Conservation (phyloP, 2,113 vertebrate genomes). For the Peromyscus maniculatus region DNA sequence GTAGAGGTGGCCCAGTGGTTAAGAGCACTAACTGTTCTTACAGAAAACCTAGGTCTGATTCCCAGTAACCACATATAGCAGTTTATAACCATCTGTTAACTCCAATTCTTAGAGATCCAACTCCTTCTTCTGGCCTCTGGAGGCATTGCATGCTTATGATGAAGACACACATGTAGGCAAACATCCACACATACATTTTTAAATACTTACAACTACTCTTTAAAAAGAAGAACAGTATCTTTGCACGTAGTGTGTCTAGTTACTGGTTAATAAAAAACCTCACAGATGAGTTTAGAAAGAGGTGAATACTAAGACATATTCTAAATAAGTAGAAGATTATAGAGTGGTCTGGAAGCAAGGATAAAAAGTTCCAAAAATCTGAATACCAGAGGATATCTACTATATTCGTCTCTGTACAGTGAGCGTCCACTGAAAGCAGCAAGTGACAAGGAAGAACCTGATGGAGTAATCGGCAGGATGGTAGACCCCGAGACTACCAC, state of each 20-base stretch:
- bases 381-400: background rate
- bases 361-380: conserved; percentile 34
- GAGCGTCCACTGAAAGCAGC: conserved; percentile 20
- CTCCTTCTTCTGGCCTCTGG: background rate
- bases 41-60: background rate
- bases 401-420: background rate
- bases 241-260: background rate
- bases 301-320: background rate
- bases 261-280: conserved; percentile 24
- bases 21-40: background rate
- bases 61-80: background rate
- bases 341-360: background rate
- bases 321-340: conserved; percentile 21
- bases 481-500: background rate
- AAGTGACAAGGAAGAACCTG: background rate
- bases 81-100: background rate
- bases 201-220: background rate
- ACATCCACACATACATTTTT: background rate
- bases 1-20: background rate
- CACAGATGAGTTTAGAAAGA: background rate
- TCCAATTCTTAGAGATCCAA: background rate
- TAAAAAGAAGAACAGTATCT: background rate
- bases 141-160: background rate
- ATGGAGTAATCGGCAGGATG: background rate
- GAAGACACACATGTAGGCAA: background rate